Evolutionary conservation across 2,113 vertebrate species (phyloP), one percentile per base, ranked within the genome.

Genomic region (Microcebus jonahi): DNA sequence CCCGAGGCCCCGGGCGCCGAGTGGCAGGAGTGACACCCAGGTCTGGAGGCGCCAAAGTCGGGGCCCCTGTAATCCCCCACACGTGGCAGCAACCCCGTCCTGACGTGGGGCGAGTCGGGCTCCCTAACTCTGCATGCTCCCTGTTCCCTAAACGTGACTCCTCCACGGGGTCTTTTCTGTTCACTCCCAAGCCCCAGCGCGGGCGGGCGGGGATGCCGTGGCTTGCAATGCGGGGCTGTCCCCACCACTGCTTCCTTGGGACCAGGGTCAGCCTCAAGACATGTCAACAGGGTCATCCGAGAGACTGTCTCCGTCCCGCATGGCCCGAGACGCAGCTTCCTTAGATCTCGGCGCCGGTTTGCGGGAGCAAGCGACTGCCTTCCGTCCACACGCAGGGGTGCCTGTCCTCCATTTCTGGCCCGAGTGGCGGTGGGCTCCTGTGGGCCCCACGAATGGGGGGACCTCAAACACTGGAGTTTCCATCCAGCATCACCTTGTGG

Each of bases 1-100:
- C 27, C 71, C 9, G 6, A 61, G 17, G 12, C 8, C 13, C 76
- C 31, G 20, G 45, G 71, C 1, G 14, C 2, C 0, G 20, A 45
- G 57, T 2, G 13, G 53, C 2, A 4, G 29, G 42, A 53, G 39
- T 1, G 10, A 39, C 4, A 0, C 20, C 20, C 25, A 42, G 61
- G 42, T 1, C 25, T 29, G 25, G 13, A 36, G 20, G 29, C 4
- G 65, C 42, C 9, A 2, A 6, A 31, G 48, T 21, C 9, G 29
- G 17, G 59, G 25, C 5, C 25, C n/a, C 31, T 13, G 13, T 3
- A 3, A 18, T n/a, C 2, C 11, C 31, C 48, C 1, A 2, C 3
- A n/a, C 70, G 63, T 20, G 84, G n/a, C 39, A 79, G 61, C 11
- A 57, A 57, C 25, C 39, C 39, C 0, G 11, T 31, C 0, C 0